A percentile compares a stretch with the other conserved stretches of the same genome.
Evolutionary conservation across 1,140 invertebrate species (phyloP).

Genomic region (Ectropis grisescens): DNA sequence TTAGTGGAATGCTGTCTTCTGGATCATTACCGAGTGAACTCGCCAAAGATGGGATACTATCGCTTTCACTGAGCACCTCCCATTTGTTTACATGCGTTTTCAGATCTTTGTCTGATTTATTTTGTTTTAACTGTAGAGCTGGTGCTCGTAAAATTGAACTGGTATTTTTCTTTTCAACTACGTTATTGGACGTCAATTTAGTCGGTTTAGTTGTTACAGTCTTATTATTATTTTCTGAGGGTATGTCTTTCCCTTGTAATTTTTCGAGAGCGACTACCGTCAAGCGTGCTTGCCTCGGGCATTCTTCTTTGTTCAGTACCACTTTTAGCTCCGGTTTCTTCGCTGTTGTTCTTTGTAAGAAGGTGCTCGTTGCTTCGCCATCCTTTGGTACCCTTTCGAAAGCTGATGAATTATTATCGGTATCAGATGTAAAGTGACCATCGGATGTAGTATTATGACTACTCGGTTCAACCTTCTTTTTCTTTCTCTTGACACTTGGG

Average conservation of each 20-base stretch:
- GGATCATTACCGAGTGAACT: constrained; percentile 63
- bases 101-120: constrained; percentile 46
- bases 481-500: constrained; percentile 87
- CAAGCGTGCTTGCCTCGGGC: constrained; percentile 63
- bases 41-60: constrained; percentile 68
- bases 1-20: constrained; percentile 65
- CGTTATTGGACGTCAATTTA: constrained; percentile 11
- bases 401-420: constrained; percentile 49
- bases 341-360: constrained; percentile 70
- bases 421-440: constrained; percentile 46
- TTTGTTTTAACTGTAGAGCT: constrained; percentile 48
- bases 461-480: constrained; percentile 74
- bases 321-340: constrained; percentile 63
- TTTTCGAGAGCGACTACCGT: constrained; percentile 73
- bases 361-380: constrained; percentile 74
- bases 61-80: constrained; percentile 72
- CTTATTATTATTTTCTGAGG: constrained; percentile 26
- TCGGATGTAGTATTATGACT: constrained; percentile 35
- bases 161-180: constrained; percentile 27
- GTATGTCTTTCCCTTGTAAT: constrained; percentile 64
- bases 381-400: constrained; percentile 76
- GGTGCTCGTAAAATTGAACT: constrained; percentile 50
- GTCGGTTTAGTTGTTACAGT: constrained; percentile 8
- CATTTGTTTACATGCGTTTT: constrained; percentile 66
- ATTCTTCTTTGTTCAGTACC: constrained; percentile 61